These are phyloP conservation scores for Pocillopora grandis DNA, from an alignment of 92 coral and sea anemone species.

Conservation along the genomic window DNA sequence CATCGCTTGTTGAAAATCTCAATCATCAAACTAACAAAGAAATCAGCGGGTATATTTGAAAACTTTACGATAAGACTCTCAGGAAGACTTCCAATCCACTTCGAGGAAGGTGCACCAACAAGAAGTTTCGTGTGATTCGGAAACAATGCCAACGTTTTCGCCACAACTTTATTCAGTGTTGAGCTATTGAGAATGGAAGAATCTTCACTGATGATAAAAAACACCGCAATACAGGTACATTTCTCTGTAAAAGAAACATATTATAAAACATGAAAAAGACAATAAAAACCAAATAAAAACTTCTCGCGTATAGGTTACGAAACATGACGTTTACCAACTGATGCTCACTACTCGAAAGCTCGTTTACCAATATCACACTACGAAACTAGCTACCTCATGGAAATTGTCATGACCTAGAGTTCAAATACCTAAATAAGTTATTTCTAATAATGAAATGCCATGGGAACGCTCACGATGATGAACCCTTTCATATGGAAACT, in stretches of 20 bases:
- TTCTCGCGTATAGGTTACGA: not conserved
- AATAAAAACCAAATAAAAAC: not conserved
- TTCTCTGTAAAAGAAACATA: not conserved
- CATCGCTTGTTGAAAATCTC: constrained; percentile 8
- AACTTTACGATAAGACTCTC: not conserved
- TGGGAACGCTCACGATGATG: too few relatives aligned
- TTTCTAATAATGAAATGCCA: too few relatives aligned
- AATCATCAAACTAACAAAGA: not conserved
- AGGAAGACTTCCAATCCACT: not conserved
- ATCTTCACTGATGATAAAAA: not conserved
- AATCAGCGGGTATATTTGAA: fast-evolving
- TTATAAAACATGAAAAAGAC: not conserved
- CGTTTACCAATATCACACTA: too few relatives aligned
- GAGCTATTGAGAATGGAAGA: not conserved
- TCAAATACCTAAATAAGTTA: too few relatives aligned
- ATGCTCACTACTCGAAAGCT: too few relatives aligned
- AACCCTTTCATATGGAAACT: too few relatives aligned
- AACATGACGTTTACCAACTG: not conserved
- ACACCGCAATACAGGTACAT: not conserved
- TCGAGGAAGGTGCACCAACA: not conserved
- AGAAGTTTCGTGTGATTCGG: not conserved
- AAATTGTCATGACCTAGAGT: too few relatives aligned
- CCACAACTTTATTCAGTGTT: not conserved
- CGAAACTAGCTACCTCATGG: too few relatives aligned
- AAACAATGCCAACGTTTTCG: not conserved